phyloP scores from a whole-genome alignment of 2,113 vertebrate species.

The Capra hircus region DNA sequence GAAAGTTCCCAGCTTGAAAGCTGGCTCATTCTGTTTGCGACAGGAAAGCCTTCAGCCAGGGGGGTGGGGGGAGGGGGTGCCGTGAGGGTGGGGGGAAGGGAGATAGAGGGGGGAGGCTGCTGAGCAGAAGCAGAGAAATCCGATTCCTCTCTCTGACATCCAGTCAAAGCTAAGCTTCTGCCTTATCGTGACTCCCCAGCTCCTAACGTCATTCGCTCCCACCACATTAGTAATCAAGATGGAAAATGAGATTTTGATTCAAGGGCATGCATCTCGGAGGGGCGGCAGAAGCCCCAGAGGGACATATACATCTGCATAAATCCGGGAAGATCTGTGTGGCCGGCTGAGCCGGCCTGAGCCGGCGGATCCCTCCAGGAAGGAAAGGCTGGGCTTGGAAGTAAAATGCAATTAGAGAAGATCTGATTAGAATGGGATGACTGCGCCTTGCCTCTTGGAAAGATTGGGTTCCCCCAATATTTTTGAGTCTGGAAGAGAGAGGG shows the following conservation, averaged over 20 bases:
- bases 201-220: not conserved
- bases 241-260: not conserved
- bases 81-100: fast-evolving
- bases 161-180: not conserved
- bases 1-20: not conserved
- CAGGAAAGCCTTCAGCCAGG: not conserved
- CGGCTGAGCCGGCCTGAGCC: not conserved
- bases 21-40: not conserved
- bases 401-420: slow-evolving; percentile 28
- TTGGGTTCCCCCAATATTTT: not conserved
- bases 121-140: not conserved
- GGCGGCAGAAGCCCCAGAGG: not conserved
- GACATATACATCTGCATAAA: not conserved
- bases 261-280: not conserved
- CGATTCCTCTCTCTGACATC: not conserved
- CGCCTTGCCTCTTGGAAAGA: not conserved
- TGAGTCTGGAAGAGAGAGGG: not conserved
- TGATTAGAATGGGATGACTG: not conserved
- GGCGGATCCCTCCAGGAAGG: not conserved
- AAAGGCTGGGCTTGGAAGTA: not conserved
- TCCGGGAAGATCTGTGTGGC: fast-evolving
- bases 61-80: fast-evolving
- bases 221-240: no score
- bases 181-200: not conserved
- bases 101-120: not conserved